Evolutionary conservation across 1,140 invertebrate genomes (phyloP), one percentile per base, ranked within the genome.

Genomic region (Ganaspis sp.): DNA sequence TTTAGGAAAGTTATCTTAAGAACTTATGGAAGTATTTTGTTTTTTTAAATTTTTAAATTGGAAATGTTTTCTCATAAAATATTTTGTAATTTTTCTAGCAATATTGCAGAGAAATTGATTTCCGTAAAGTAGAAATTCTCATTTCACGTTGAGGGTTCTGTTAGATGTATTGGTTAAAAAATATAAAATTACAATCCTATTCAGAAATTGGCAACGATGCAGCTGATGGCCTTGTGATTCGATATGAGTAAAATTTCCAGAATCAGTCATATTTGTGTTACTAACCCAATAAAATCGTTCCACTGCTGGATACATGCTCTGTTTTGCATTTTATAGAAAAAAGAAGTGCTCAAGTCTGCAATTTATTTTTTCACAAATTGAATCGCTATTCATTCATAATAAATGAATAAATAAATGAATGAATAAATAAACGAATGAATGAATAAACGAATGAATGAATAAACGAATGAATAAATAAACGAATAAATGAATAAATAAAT

Each of bases 211-310:
- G 58, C 58, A 64, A 64, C 26, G 58, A 26, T n/a, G 54, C 4
- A 64, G 23, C 58, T 64, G 58, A 64, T 64, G 58, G 26, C 26
- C 58, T 64, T 64, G 58, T 64, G 58, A 64, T 64, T 64, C 21
- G 58, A 64, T 64, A 29, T 64, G 58, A 64, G 26, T 34, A 64
- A 34, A 34, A 34, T 64, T 34, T 64, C 26, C 15, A 64, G 26
- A 64, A 64, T 64, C 58, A 64, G 21, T 64, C 58, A 64, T 64
- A 64, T 64, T 64, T 64, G 12, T 64, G 23, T 64, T 64, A 64
- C 58, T 64, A 64, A 29, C 58, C 58, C 58, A 34, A 21, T 64
- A 64, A 64, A 34, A 64, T 34, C 21, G 12, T 64, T 64, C 29
- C 26, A 34, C 12, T 64, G 23, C 21, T 58, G 54, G 54, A 9